Percentiles rank a stretch among this genome's conserved stretches.
phyloP scores from a whole-genome alignment of 2,888 invertebrate species.

The Bombylius major region DNA sequence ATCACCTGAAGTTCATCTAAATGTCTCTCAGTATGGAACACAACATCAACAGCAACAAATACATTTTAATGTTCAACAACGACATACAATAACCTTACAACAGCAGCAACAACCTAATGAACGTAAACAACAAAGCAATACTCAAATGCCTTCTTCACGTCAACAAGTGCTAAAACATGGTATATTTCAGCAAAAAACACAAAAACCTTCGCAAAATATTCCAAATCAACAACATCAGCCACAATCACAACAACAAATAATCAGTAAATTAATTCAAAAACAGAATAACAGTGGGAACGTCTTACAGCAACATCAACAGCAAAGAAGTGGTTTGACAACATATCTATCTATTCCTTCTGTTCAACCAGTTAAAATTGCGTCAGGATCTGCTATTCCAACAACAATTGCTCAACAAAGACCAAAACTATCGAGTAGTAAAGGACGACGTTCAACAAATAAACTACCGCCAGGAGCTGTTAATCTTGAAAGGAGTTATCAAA shows the following conservation, averaged over 20 bases:
- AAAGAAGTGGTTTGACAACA: conserved; percentile 38
- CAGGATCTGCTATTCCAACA: conserved; percentile 29
- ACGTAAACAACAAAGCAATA: conserved; percentile 6
- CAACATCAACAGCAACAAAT: conserved; percentile 15
- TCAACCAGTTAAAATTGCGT: conserved; percentile 35
- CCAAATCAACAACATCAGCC: no score
- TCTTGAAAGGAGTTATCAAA: conserved; percentile 87
- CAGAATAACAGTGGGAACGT: conserved; percentile 11
- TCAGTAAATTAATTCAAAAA: conserved; percentile 8
- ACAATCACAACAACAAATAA: conserved; percentile 5
- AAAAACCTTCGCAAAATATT: neutral
- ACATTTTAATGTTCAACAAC: neutral
- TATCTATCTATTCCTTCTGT: conserved; percentile 40
- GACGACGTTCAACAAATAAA: conserved; percentile 45
- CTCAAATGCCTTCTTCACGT: conserved; percentile 8
- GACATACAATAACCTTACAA: neutral
- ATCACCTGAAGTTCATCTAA: conserved; percentile 4
- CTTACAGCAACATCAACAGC: conserved; percentile 8
- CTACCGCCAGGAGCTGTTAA: conserved; percentile 85
- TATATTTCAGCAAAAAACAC: conserved; percentile 10
- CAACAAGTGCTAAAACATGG: no score
- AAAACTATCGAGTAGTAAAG: conserved; percentile 32
- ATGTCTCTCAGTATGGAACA: conserved; percentile 4
- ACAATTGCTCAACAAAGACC: conserved; percentile 35
- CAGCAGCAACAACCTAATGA: conserved; percentile 8